Percentiles rank a stretch among this genome's conserved stretches.
phyloP scores from a whole-genome alignment of 2,888 invertebrate genomes.

The Synergus japonicus region DNA sequence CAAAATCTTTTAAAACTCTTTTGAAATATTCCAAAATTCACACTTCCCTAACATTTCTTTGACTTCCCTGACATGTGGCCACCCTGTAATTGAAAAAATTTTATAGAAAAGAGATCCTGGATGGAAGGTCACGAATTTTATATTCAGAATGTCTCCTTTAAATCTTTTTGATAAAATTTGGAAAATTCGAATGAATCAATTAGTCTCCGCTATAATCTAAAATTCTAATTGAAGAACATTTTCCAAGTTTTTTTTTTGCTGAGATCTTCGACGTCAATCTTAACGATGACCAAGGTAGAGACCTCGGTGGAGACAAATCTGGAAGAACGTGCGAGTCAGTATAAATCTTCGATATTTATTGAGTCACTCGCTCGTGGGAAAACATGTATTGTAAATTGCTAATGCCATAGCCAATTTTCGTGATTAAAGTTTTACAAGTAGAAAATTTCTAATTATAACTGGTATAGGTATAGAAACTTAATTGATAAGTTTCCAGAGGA shows the following conservation, averaged over 20 bases:
- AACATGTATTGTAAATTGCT: constrained; percentile 18
- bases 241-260: constrained; percentile 13
- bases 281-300: constrained; percentile 28
- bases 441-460: background rate
- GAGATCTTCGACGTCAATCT: background rate
- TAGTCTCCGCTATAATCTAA: background rate
- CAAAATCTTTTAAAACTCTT: too few relatives aligned
- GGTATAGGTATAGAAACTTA: background rate
- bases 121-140: background rate
- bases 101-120: background rate
- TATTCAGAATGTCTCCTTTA: background rate
- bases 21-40: too few relatives aligned
- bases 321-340: constrained; percentile 32
- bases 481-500: background rate
- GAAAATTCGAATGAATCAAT: constrained; percentile 7
- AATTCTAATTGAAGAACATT: background rate
- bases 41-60: too few relatives aligned
- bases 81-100: background rate
- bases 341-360: constrained; percentile 32
- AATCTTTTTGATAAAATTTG: background rate
- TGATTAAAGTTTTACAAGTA: background rate
- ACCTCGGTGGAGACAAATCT: background rate
- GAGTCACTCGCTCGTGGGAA: constrained; percentile 18
- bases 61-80: too few relatives aligned
- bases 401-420: background rate